A percentile compares a stretch with the other conserved stretches of the same genome.
Evolutionary conservation across 2,888 invertebrate species (phyloP).

Genomic region (Ferdinandea cuprea): DNA sequence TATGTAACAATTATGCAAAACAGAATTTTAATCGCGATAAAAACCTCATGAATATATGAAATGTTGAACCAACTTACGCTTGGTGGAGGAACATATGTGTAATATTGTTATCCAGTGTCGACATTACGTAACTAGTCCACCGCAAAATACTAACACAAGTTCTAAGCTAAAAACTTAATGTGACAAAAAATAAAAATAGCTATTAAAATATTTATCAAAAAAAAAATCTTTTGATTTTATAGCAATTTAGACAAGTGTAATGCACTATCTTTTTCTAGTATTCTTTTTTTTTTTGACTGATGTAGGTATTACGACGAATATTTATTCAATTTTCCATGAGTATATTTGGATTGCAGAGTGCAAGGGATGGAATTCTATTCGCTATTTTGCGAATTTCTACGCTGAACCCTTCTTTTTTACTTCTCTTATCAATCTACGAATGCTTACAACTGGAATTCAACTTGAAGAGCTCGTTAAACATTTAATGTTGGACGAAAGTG

Average conservation of each 20-base stretch:
- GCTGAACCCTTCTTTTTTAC: constrained; percentile 1
- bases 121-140: constrained; percentile 18
- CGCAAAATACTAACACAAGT: constrained; percentile 1
- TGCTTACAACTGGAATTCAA: constrained; percentile 60
- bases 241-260: background rate
- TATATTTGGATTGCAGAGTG: constrained; percentile 40
- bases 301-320: no score
- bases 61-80: constrained; percentile 40
- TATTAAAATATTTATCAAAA: constrained; percentile 5
- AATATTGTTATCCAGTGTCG: constrained; percentile 30
- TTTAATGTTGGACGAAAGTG: no score
- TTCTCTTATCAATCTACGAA: constrained; percentile 24
- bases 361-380: constrained; percentile 39
- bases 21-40: constrained; percentile 50
- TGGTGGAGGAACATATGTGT: background rate
- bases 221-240: background rate
- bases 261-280: no score
- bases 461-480: constrained; percentile 67
- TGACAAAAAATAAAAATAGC: background rate
- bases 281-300: no score
- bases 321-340: constrained; percentile 29
- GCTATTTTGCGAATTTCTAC: constrained; percentile 11
- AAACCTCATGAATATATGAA: constrained; percentile 59
- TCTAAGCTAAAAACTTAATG: background rate
- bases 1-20: constrained; percentile 62